Percentiles rank a stretch among this genome's conserved stretches.
phyloP scores from a whole-genome alignment of 2,113 vertebrate genomes.

The Nerophis ophidion region DNA sequence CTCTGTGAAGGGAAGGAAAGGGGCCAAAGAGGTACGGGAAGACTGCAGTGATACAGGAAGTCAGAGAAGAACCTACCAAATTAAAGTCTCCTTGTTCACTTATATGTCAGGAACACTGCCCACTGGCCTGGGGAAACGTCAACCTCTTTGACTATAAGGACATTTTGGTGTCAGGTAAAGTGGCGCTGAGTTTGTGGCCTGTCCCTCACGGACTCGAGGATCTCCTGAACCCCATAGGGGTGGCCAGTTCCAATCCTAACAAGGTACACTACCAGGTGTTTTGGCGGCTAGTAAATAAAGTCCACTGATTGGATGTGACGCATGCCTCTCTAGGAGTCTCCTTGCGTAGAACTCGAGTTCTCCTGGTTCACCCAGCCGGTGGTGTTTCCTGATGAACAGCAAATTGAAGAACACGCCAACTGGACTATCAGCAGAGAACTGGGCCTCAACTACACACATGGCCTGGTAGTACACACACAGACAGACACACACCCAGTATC shows the following conservation, averaged over 20 bases:
- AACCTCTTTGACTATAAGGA: slow-evolving; percentile 95
- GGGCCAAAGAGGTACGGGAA: slow-evolving; percentile 54
- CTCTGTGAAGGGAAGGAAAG: slow-evolving; percentile 60
- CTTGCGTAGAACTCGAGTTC: slow-evolving; percentile 74
- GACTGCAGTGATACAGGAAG: not conserved
- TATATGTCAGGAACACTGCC: slow-evolving; percentile 85
- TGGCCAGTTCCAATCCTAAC: slow-evolving; percentile 48
- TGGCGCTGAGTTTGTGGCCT: slow-evolving; percentile 88
- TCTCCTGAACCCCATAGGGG: slow-evolving; percentile 62
- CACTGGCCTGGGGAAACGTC: slow-evolving; percentile 94
- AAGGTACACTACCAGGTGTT: slow-evolving; percentile 24
- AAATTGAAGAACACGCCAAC: slow-evolving; percentile 73
- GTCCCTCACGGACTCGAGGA: slow-evolving; percentile 71
- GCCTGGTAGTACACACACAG: slow-evolving; percentile 41
- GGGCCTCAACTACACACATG: slow-evolving; percentile 68
- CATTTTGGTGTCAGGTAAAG: slow-evolving; percentile 90
- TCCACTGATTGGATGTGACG: not conserved
- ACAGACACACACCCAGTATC: not conserved
- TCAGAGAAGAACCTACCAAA: not conserved
- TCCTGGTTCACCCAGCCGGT: slow-evolving; percentile 70
- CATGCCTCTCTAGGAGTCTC: slow-evolving; percentile 60
- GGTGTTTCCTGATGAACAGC: slow-evolving; percentile 69
- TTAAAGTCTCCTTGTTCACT: not conserved
- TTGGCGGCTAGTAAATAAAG: not conserved
- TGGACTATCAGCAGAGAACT: slow-evolving; percentile 73